phyloP scores from a whole-genome alignment of 2,113 vertebrate species.

The Oenanthe melanoleuca region DNA sequence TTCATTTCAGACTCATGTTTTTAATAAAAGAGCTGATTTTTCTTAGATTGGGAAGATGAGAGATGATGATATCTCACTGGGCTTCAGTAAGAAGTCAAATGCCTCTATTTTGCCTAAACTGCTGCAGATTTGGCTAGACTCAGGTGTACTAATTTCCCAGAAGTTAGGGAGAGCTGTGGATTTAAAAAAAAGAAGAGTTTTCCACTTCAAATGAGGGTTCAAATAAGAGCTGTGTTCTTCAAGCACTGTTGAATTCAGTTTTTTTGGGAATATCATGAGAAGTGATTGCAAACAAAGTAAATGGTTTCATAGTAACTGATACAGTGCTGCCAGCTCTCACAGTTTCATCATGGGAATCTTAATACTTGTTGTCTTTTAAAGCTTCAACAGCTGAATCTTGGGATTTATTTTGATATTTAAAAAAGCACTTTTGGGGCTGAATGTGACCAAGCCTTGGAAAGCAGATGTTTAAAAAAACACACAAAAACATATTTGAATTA shows the following conservation, averaged over 20 bases:
- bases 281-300: background rate
- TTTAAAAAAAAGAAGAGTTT: background rate
- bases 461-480: background rate
- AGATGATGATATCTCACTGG: background rate
- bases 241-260: background rate
- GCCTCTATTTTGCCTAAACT: background rate
- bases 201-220: background rate
- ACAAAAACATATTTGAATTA: background rate
- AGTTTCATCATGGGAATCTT: background rate
- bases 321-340: background rate
- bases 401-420: background rate
- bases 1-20: background rate
- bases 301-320: background rate
- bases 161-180: background rate
- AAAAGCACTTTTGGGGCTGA: background rate
- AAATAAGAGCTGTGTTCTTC: background rate
- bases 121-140: background rate
- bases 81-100: background rate
- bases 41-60: background rate
- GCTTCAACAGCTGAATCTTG: background rate
- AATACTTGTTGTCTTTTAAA: background rate
- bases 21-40: conserved; percentile 1
- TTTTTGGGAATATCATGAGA: background rate
- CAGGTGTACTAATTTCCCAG: background rate
- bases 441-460: background rate